Percentiles rank a stretch among this genome's conserved stretches.
phyloP scores from a whole-genome alignment of 1,140 invertebrate species.

The Neelides sp. region DNA sequence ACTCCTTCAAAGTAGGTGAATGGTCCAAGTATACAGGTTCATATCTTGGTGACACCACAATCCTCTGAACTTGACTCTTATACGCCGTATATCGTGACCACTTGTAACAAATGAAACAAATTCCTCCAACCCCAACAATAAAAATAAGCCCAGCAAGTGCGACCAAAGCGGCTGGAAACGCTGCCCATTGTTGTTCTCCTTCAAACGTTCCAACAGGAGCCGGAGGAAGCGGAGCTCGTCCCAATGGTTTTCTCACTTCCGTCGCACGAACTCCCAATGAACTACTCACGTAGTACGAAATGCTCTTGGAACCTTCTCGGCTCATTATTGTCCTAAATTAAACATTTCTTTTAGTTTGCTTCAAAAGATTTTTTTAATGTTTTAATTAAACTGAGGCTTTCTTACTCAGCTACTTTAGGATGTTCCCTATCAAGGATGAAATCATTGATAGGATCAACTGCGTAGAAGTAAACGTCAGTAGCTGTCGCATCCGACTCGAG shows the following conservation, averaged over 20 bases:
- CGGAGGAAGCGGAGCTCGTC: constrained; percentile 34
- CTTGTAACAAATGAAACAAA: constrained; percentile 79
- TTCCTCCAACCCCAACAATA: constrained; percentile 66
- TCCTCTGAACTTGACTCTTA: constrained; percentile 57
- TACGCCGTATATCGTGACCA: constrained; percentile 79
- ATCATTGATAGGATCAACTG: constrained; percentile 64
- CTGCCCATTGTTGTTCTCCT: constrained; percentile 41
- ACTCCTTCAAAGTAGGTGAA: constrained; percentile 58
- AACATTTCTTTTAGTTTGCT: constrained; percentile 1
- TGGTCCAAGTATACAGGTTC: constrained; percentile 38
- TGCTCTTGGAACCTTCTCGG: constrained; percentile 24
- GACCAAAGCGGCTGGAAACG: constrained; percentile 74
- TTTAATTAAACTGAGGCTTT: constrained; percentile 7
- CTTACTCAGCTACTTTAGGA: constrained; percentile 52
- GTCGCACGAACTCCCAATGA: constrained; percentile 51
- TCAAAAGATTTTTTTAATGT: constrained; percentile 7
- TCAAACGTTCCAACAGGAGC: constrained; percentile 25
- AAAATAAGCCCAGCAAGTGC: constrained; percentile 74
- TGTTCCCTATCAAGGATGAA: constrained; percentile 58
- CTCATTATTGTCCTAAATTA: constrained; percentile 27
- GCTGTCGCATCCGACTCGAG: constrained; percentile 56
- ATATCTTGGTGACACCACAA: constrained; percentile 56
- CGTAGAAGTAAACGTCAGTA: constrained; percentile 75
- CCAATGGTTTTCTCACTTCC: constrained; percentile 53
- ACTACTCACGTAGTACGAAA: constrained; percentile 46